These are phyloP conservation scores for Alfaro cultratus DNA, from an alignment of 2,797 vertebrate species.

Conservation along the genomic window DNA sequence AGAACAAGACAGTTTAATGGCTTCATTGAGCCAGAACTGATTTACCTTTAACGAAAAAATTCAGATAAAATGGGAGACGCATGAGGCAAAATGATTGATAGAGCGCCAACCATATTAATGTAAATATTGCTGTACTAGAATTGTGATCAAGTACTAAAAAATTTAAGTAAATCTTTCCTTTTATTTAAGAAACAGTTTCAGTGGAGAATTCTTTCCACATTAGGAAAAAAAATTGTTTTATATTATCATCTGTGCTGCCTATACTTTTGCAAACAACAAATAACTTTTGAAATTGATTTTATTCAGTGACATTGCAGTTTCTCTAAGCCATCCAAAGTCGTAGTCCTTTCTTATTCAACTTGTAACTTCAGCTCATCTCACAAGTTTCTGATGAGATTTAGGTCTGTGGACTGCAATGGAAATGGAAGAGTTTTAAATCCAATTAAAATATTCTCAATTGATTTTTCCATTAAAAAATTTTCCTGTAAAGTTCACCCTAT, in stretches of 20 bases:
- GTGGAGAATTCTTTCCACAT: not conserved
- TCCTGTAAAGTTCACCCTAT: not conserved
- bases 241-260: not conserved
- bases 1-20: constrained; percentile 47
- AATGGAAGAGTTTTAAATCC: not conserved
- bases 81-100: not conserved
- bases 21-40: constrained; percentile 64
- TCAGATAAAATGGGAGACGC: not conserved
- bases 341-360: not conserved
- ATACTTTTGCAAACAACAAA: not conserved
- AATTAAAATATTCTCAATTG: not conserved
- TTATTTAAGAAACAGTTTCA: not conserved
- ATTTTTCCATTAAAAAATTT: not conserved
- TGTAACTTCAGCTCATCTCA: not conserved
- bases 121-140: not conserved
- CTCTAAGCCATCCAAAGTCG: not conserved
- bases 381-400: not conserved
- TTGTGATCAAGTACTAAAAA: not conserved
- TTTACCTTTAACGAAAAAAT: constrained; percentile 63
- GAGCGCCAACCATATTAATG: not conserved
- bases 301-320: not conserved
- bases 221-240: not conserved
- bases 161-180: not conserved
- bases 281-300: not conserved
- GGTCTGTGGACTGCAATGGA: not conserved